A percentile compares a stretch with the other conserved stretches of the same genome.
phyloP scores from a whole-genome alignment of 2,113 vertebrate species.

The Tyrannus savana region DNA sequence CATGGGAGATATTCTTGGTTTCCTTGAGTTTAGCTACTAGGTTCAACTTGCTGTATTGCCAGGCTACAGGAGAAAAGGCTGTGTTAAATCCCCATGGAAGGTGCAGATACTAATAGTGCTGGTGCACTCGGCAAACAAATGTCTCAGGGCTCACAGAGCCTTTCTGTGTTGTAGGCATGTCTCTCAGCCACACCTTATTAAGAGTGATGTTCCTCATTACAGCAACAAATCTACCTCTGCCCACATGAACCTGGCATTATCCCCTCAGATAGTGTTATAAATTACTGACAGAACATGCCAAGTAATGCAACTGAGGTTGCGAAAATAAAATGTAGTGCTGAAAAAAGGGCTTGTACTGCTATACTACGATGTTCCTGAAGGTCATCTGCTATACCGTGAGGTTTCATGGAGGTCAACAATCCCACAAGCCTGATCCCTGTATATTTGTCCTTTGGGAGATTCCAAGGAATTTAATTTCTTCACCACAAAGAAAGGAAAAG shows the following conservation, averaged over 20 bases:
- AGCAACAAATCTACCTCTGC: background rate
- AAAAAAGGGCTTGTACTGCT: background rate
- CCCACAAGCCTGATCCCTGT: background rate
- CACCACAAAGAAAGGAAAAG: background rate
- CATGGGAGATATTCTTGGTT: background rate
- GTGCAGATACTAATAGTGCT: background rate
- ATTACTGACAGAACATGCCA: background rate
- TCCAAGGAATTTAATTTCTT: background rate
- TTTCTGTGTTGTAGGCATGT: background rate
- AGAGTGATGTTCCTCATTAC: background rate
- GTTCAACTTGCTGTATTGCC: background rate
- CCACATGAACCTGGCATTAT: background rate
- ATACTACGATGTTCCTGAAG: background rate
- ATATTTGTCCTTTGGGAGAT: background rate
- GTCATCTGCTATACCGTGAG: background rate
- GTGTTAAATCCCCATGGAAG: background rate
- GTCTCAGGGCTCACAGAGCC: background rate
- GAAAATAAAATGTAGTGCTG: background rate
- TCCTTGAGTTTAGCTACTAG: background rate
- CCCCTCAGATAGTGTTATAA: background rate
- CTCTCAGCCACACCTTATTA: background rate
- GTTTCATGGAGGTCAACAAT: background rate
- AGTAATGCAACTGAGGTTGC: background rate
- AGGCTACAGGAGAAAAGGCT: background rate
- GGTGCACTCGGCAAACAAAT: background rate